Base-by-base conservation (phyloP, 1,140 invertebrate genomes). In the Dendroctonus ponderosae region DNA sequence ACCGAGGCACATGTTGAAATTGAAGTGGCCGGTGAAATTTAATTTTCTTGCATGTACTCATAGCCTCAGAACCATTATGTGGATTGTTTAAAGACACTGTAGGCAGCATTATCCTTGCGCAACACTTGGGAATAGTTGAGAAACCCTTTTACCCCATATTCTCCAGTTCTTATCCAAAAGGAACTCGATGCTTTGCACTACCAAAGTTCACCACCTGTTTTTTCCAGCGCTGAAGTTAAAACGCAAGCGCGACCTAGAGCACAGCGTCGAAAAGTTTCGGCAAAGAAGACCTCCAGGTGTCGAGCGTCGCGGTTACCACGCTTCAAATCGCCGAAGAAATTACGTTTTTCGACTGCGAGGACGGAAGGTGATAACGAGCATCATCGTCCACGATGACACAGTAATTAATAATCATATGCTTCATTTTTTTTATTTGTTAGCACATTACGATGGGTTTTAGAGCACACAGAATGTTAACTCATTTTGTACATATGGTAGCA, bases 221-320 rank as follows among this genome's bases (percentile, higher is more conserved):
- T 58, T 46, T 46, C 5, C 11, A 51, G 15, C 11, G 50, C 50
- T 11, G 8, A 46, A 4, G 8, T 46, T 1, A 41, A 41, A 52
- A 66, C 63, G 63, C 52, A 68, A 59, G 54, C 61, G 67, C 54
- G 46, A 58, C 62, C 43, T 48, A 39, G 48, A 67, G 53, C 41
- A 26, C 59, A 9, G n/a, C 37, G 52, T 5, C 58, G 58, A 56
- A 46, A 12, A n/a, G 15, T 9, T 46, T 11, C 38, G 12, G 11
- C 26, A 38, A 68, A 62, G 67, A 56, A 57, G 61, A 64, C 15
- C 54, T 46, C 49, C 62, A 51, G 54, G 62, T 68, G 48, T 59
- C 41, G 44, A 49, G 49, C 46, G 52, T 39, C 52, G 61, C 61
- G 61, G 46, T 59, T 52, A 49, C 42, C 49, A 63, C 62, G 62